Conservation (phyloP, 2,113 vertebrate species). For the Poeciliopsis turrubarensis region DNA sequence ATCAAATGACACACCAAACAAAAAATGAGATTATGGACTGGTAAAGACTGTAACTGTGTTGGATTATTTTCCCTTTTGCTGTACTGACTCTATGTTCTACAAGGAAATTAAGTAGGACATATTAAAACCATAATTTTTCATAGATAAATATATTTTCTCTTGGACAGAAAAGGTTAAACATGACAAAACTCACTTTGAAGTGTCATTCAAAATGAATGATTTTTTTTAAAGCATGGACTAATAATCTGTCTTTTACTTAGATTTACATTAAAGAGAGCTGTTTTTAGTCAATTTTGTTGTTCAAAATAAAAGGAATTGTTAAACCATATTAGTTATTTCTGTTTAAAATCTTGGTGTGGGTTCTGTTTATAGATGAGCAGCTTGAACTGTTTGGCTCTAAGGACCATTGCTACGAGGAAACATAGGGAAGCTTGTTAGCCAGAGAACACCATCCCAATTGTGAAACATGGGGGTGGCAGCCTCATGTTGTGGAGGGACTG, state of each 20-base stretch:
- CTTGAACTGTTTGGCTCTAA: too few relatives aligned
- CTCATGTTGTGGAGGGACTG: too few relatives aligned
- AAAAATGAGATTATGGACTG: conserved; percentile 7
- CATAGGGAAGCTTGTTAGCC: too few relatives aligned
- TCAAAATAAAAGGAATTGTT: neutral
- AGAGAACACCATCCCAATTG: too few relatives aligned
- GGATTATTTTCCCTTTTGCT: conserved; percentile 20
- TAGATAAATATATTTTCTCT: neutral
- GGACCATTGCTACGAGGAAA: too few relatives aligned
- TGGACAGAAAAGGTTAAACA: neutral
- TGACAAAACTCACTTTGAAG: too few relatives aligned
- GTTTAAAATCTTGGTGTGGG: neutral
- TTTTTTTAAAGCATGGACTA: neutral
- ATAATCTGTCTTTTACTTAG: too few relatives aligned
- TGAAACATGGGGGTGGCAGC: too few relatives aligned
- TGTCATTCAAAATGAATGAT: neutral
- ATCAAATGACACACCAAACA: conserved; percentile 9
- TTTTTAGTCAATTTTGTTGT: neutral
- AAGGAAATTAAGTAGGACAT: too few relatives aligned
- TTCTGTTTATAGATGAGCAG: neutral
- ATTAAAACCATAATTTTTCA: neutral
- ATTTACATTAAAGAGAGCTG: neutral
- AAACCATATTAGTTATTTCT: neutral
- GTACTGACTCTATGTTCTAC: neutral
- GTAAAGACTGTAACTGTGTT: conserved; percentile 2